phyloP scores from a whole-genome alignment of 2,113 vertebrate genomes.

The Lasiurus borealis region DNA sequence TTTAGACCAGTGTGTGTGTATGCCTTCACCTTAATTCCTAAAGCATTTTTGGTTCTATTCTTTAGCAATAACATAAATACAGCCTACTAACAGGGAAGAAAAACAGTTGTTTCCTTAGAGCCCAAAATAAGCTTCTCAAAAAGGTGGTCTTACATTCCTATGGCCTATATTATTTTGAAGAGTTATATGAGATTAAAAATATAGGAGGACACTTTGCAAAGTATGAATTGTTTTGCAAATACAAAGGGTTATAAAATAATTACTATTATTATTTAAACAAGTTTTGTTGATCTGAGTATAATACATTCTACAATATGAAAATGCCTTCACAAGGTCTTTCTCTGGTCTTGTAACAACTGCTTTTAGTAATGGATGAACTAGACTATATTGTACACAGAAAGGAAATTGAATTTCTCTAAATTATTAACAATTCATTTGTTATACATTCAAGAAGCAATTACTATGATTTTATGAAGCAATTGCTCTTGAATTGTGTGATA shows the following conservation, averaged over 20 bases:
- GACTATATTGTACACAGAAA: slow-evolving; percentile 50
- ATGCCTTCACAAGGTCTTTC: not conserved
- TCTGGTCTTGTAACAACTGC: slow-evolving; percentile 18
- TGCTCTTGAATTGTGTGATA: slow-evolving; percentile 52
- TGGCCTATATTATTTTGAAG: not conserved
- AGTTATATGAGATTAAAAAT: slow-evolving; percentile 7
- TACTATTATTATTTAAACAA: slow-evolving; percentile 52
- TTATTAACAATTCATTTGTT: slow-evolving; percentile 65
- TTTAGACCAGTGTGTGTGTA: not conserved
- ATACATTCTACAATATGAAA: slow-evolving; percentile 27
- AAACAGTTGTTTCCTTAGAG: not conserved
- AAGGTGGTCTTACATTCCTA: not conserved
- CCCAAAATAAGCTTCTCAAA: not conserved
- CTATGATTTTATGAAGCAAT: slow-evolving; percentile 32
- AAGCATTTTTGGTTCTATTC: not conserved
- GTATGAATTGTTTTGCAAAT: slow-evolving; percentile 27
- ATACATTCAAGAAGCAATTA: slow-evolving; percentile 54
- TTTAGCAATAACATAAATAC: not conserved
- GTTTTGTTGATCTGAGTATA: slow-evolving; percentile 15
- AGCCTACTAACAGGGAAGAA: not conserved
- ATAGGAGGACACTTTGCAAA: not conserved
- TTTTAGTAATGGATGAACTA: slow-evolving; percentile 51
- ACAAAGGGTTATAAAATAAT: slow-evolving; percentile 59
- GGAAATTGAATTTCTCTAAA: slow-evolving; percentile 55
- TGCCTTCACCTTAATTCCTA: not conserved